Evolutionary conservation across 2,113 vertebrate genomes (phyloP), one percentile per base, ranked within the genome.

Genomic region (Calidris pugnax): DNA sequence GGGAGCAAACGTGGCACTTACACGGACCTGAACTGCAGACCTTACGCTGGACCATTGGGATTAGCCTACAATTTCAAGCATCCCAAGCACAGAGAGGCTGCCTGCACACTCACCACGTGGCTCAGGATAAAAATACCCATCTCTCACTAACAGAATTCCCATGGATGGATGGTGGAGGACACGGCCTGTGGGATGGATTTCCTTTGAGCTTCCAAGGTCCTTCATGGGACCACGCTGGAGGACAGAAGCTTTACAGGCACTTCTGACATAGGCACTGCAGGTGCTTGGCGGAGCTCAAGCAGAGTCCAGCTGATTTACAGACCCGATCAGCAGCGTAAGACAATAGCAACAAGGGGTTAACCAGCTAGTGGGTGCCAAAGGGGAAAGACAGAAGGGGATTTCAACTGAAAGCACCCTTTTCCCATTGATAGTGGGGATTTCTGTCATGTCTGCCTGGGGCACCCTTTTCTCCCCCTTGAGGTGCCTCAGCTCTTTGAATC

Each of bases 121-220:
- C 59, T n/a, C 90, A 53, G 28, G 77, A 82, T 85, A 93, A 95
- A 95, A 95, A 90, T 59, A 90, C 17, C 28, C 27, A 35, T 71
- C 59, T 84, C 39, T 93, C 66, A 26, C 57, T 75, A 72, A 23
- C 48, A 59, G 87, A 93, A 62, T 13, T 83, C 53, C 41, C 4
- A 27, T 0, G 0, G 28, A 50, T 6, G 12, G 43, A 74, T 13
- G 28, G 48, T 43, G 15, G 51, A 67, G 66, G 32, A 83, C 5
- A 2, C 16, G 7, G 21, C 20, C 87, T 50, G 35, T 35, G 51
- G 55, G 77, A 85, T 4, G 0, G 50, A 48, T 79, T 89, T 90
- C 33, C 22, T 69, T 51, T 32, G 60, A 19, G 56, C 18, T 82
- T 89, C 51, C 60, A 47, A 57, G 32, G 41, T 80, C 53, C 28